Evolutionary conservation across 2,797 vertebrate species (phyloP).

Genomic region (Megalops cyprinoides): DNA sequence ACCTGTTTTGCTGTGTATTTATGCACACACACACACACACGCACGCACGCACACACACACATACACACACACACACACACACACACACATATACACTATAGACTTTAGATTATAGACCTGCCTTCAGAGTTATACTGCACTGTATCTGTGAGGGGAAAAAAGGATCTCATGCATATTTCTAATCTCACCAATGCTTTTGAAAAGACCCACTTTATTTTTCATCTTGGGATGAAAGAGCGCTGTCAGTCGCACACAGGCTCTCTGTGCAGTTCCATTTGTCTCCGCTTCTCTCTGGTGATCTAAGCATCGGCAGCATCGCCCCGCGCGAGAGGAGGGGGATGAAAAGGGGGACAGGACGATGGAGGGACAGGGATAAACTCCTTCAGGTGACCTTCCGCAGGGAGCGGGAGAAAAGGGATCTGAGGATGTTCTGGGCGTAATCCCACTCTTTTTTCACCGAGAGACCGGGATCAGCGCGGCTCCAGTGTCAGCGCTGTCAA

Average conservation of each 20-base stretch:
- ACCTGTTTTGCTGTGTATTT: background rate
- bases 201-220: constrained; percentile 60
- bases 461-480: constrained; percentile 51
- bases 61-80: background rate
- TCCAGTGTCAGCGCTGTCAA: constrained; percentile 52
- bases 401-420: constrained; percentile 45
- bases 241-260: constrained; percentile 52
- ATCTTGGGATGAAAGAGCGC: constrained; percentile 64
- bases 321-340: constrained; percentile 60
- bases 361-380: constrained; percentile 69
- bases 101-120: too few relatives aligned
- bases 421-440: constrained; percentile 65
- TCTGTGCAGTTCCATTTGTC: constrained; percentile 27
- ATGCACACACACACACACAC: background rate
- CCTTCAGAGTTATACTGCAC: background rate
- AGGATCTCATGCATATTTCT: constrained; percentile 66
- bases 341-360: constrained; percentile 62
- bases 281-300: constrained; percentile 57
- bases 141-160: constrained; percentile 37
- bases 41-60: too few relatives aligned
- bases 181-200: constrained; percentile 52
- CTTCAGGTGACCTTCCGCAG: constrained; percentile 73
- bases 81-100: too few relatives aligned
- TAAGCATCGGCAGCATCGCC: constrained; percentile 50
- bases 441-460: constrained; percentile 58